Conservation (phyloP, 2,888 invertebrate genomes). For the Sminthurinus aureus region DNA sequence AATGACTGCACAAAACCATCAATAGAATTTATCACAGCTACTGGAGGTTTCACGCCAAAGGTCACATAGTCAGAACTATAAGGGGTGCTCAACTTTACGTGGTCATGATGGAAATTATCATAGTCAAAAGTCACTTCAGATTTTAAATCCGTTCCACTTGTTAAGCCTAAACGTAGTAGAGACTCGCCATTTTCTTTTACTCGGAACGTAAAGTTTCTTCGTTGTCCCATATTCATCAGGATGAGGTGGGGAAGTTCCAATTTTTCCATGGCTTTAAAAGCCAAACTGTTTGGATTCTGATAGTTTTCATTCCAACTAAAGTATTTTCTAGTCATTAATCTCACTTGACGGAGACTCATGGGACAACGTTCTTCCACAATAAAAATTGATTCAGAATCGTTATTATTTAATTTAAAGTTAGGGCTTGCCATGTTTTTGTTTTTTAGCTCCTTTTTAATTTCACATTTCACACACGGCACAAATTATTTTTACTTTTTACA, state of each 20-base stretch:
- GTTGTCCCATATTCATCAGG: neutral
- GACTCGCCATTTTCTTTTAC: neutral
- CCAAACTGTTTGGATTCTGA: neutral
- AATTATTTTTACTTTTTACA: too few relatives aligned
- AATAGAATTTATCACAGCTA: neutral
- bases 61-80: neutral
- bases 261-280: neutral
- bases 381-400: neutral
- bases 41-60: neutral
- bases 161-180: neutral
- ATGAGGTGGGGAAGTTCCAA: neutral
- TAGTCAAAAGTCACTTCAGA: neutral
- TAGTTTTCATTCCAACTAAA: conserved; percentile 6
- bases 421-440: too few relatives aligned
- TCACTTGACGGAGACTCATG: neutral
- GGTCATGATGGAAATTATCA: neutral
- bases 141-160: neutral
- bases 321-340: neutral
- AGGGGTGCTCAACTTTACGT: neutral
- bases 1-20: neutral
- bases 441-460: too few relatives aligned
- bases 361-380: neutral
- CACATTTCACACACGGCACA: too few relatives aligned
- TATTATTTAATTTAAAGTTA: too few relatives aligned
- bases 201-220: neutral